Conservation (phyloP, 1,140 invertebrate genomes). For the Leptinotarsa lineolata region DNA sequence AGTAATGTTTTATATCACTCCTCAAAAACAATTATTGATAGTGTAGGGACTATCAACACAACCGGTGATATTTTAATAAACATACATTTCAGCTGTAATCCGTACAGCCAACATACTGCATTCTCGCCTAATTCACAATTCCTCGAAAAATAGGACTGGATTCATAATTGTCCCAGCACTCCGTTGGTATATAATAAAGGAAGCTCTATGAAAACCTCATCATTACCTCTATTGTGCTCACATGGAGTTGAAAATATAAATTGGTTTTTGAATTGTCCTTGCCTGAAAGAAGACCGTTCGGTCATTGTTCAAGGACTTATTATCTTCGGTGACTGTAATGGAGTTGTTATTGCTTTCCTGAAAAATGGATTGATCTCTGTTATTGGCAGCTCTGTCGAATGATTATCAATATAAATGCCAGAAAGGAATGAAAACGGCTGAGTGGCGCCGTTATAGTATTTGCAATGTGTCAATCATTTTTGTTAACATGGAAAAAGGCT, state of each 20-base stretch:
- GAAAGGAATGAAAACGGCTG: neutral
- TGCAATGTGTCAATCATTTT: no score
- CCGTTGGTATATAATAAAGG: constrained; percentile 47
- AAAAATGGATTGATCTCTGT: neutral
- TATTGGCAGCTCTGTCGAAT: neutral
- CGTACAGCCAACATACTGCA: neutral
- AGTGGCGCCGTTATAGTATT: no score
- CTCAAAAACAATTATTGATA: no score
- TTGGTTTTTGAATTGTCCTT: constrained; percentile 48
- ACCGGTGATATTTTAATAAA: neutral
- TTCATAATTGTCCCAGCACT: constrained; percentile 45
- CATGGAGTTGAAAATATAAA: constrained; percentile 46
- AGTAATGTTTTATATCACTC: no score
- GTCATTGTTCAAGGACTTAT: neutral
- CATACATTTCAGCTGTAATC: neutral
- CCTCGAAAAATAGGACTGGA: constrained; percentile 33
- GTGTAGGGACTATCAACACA: neutral
- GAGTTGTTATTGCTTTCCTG: neutral
- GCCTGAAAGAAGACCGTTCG: constrained; percentile 28
- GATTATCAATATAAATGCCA: neutral
- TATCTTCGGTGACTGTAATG: constrained; percentile 1
- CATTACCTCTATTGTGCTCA: constrained; percentile 45
- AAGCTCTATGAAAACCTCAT: constrained; percentile 42
- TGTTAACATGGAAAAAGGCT: no score
- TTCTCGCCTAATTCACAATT: neutral